These are phyloP conservation scores for Drosophila sechellia DNA, from an alignment of 1,140 invertebrate species.

Conservation along the genomic window DNA sequence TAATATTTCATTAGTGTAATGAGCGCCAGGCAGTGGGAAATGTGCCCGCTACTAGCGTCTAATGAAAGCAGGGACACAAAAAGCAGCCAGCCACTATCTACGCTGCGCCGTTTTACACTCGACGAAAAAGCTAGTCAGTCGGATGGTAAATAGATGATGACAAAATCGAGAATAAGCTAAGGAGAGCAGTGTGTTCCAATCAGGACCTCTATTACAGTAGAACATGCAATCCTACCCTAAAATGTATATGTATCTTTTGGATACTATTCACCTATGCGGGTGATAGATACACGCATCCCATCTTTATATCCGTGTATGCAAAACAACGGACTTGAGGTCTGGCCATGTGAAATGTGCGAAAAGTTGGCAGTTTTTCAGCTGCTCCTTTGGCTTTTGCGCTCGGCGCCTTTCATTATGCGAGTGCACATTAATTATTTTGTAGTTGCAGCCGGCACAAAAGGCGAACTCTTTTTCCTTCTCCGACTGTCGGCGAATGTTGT, in stretches of 20 bases:
- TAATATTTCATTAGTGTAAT: slow-evolving; percentile 80
- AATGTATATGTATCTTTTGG: too few species aligned
- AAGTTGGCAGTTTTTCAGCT: slow-evolving; percentile 56
- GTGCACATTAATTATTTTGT: slow-evolving; percentile 80
- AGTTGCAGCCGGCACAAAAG: slow-evolving; percentile 56
- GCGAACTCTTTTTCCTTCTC: slow-evolving; percentile 18
- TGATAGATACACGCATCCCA: too few species aligned
- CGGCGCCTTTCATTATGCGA: slow-evolving; percentile 74
- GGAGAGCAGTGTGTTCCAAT: too few species aligned
- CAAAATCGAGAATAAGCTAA: too few species aligned
- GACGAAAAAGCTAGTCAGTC: background rate
- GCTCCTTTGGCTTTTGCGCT: slow-evolving; percentile 10
- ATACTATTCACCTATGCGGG: too few species aligned
- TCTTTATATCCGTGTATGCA: slow-evolving; percentile 41
- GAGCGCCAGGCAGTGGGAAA: slow-evolving; percentile 61
- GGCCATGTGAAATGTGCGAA: slow-evolving; percentile 77
- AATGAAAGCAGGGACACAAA: slow-evolving; percentile 51
- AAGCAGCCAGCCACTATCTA: slow-evolving; percentile 30
- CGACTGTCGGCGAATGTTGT: slow-evolving; percentile 40
- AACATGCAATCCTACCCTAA: too few species aligned
- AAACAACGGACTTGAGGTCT: slow-evolving; percentile 54
- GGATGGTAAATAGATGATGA: too few species aligned
- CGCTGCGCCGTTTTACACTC: slow-evolving; percentile 13
- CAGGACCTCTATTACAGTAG: too few species aligned
- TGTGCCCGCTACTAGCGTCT: slow-evolving; percentile 53